Conservation (phyloP, 2,113 vertebrate species). For the Tragelaphus scriptus region DNA sequence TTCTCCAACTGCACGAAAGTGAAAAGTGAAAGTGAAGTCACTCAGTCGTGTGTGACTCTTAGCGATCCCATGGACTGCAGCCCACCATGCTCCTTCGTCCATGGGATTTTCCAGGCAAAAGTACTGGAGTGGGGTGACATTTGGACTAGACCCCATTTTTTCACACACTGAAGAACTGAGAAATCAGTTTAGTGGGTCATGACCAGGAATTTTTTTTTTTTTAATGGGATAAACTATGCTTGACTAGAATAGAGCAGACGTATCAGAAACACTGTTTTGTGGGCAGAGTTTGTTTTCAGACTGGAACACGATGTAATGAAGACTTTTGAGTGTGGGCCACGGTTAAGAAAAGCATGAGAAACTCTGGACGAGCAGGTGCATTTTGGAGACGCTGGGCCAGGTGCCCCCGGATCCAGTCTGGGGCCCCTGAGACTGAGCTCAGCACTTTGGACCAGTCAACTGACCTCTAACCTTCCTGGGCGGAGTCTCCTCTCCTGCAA, state of each 20-base stretch:
- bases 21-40: no score
- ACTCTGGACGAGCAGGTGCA: accelerated
- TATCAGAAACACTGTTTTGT: accelerated
- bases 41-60: no score
- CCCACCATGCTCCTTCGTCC: no score
- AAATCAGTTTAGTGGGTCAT: neutral
- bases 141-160: no score
- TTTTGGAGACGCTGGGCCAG: accelerated
- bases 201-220: neutral
- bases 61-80: no score
- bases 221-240: neutral
- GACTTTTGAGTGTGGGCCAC: neutral
- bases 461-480: neutral
- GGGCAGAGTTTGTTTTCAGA: neutral
- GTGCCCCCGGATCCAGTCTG: neutral
- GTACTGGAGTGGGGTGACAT: no score
- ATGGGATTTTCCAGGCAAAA: no score
- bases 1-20: no score
- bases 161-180: neutral
- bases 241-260: accelerated
- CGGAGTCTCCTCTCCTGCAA: neutral
- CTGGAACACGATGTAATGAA: accelerated
- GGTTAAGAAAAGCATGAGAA: neutral
- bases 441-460: accelerated
- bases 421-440: accelerated